phyloP scores from a whole-genome alignment of 2,888 invertebrate genomes.

The Rotaria macrura region DNA sequence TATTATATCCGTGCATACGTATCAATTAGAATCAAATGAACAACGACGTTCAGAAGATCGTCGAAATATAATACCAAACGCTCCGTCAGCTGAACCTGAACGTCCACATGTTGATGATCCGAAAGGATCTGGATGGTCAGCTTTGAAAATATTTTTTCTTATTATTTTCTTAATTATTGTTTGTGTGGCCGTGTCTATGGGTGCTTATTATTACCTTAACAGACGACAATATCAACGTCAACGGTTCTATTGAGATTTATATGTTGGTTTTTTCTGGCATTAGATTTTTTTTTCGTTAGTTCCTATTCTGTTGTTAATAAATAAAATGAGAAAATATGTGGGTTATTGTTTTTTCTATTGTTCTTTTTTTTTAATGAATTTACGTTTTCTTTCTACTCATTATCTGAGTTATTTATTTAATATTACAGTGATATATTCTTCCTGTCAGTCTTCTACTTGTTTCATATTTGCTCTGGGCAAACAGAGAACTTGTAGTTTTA shows the following conservation, averaged over 20 bases:
- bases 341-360: neutral
- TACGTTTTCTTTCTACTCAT: neutral
- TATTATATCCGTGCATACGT: constrained; percentile 29
- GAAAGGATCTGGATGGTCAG: constrained; percentile 21
- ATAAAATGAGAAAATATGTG: neutral
- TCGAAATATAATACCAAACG: constrained; percentile 21
- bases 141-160: constrained; percentile 30
- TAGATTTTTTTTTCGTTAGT: neutral
- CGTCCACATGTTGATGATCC: constrained; percentile 19
- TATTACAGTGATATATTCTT: neutral
- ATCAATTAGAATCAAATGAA: constrained; percentile 22
- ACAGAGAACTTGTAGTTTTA: neutral
- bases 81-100: constrained; percentile 21
- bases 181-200: constrained; percentile 3
- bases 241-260: neutral
- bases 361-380: neutral
- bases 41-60: neutral
- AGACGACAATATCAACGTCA: neutral
- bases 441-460: neutral
- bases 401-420: neutral
- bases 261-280: neutral
- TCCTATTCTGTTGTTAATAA: neutral
- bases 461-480: neutral
- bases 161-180: constrained; percentile 23
- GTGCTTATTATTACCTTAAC: constrained; percentile 20